Evolutionary conservation across 2,113 vertebrate species (phyloP).

Genomic region (Otolemur garnettii): DNA sequence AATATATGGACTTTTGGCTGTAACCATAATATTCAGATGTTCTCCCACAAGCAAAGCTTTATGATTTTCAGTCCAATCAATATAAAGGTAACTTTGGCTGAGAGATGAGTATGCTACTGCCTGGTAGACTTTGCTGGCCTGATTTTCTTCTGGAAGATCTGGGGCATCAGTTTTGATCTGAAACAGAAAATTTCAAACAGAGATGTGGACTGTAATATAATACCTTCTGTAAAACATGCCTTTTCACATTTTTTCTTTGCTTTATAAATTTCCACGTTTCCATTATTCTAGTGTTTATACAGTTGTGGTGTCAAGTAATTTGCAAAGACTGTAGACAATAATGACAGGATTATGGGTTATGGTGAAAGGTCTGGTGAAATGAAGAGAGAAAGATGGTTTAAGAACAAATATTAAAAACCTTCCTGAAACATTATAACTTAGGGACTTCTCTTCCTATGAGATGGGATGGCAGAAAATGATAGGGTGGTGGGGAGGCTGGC

Average conservation of each 20-base stretch:
- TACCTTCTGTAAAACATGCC: not conserved
- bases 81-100: slow-evolving; percentile 94
- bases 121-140: slow-evolving; percentile 87
- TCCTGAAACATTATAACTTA: not conserved
- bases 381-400: not conserved
- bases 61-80: slow-evolving; percentile 88
- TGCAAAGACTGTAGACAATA: not conserved
- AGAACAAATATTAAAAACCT: not conserved
- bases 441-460: not conserved
- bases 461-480: not conserved
- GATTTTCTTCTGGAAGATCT: slow-evolving; percentile 86
- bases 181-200: slow-evolving; percentile 64
- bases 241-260: slow-evolving; percentile 18
- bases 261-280: slow-evolving; percentile 52
- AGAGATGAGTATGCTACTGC: slow-evolving; percentile 91
- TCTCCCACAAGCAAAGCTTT: slow-evolving; percentile 86
- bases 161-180: slow-evolving; percentile 91
- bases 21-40: slow-evolving; percentile 87
- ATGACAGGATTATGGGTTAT: not conserved
- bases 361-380: not conserved
- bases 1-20: slow-evolving; percentile 87
- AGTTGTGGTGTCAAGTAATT: slow-evolving; percentile 1
- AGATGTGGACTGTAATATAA: not conserved
- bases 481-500: not conserved
- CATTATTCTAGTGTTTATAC: not conserved